Percentiles rank a stretch among this genome's conserved stretches.
phyloP scores from a whole-genome alignment of 2,113 vertebrate genomes.

The Stegastes partitus region DNA sequence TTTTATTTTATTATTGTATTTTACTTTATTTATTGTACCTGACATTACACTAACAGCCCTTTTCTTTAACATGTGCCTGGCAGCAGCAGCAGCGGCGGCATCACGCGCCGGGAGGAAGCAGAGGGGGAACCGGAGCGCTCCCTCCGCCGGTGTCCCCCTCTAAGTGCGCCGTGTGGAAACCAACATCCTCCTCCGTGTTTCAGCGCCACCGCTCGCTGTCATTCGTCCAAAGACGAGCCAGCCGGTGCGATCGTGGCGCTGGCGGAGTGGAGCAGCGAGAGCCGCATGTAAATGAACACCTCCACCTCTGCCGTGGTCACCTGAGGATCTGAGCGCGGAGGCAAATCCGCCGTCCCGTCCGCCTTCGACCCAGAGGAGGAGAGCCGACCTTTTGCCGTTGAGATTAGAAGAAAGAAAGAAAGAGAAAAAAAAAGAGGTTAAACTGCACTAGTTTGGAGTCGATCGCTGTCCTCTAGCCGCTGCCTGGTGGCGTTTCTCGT shows the following conservation, averaged over 20 bases:
- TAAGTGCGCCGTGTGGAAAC: slow-evolving; percentile 82
- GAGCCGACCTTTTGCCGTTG: slow-evolving; percentile 21
- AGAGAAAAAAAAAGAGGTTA: slow-evolving; percentile 10
- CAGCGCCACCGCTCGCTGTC: slow-evolving; percentile 76
- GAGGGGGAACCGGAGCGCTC: slow-evolving; percentile 47
- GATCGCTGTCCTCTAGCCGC: slow-evolving; percentile 30
- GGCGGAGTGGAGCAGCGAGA: slow-evolving; percentile 77
- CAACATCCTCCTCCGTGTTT: slow-evolving; percentile 44
- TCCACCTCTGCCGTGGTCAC: slow-evolving; percentile 53
- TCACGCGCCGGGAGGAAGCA: too few species aligned
- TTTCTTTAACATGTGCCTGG: too few species aligned
- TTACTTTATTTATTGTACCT: too few species aligned
- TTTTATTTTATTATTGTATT: too few species aligned
- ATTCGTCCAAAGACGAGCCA: slow-evolving; percentile 76
- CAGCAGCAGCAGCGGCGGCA: too few species aligned
- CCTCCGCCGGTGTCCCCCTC: slow-evolving; percentile 56
- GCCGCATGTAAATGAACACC: slow-evolving; percentile 76
- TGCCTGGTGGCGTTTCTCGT: slow-evolving; percentile 43
- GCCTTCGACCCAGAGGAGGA: not conserved
- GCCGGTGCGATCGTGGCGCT: slow-evolving; percentile 81
- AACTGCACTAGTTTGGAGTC: slow-evolving; percentile 54
- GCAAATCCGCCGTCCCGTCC: slow-evolving; percentile 13
- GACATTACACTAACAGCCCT: too few species aligned
- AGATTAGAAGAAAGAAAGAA: not conserved
- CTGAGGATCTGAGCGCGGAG: slow-evolving; percentile 56